Evolutionary conservation across 2,888 invertebrate species (phyloP), one percentile per base, ranked within the genome.

Genomic region (Protophormia terraenovae): DNA sequence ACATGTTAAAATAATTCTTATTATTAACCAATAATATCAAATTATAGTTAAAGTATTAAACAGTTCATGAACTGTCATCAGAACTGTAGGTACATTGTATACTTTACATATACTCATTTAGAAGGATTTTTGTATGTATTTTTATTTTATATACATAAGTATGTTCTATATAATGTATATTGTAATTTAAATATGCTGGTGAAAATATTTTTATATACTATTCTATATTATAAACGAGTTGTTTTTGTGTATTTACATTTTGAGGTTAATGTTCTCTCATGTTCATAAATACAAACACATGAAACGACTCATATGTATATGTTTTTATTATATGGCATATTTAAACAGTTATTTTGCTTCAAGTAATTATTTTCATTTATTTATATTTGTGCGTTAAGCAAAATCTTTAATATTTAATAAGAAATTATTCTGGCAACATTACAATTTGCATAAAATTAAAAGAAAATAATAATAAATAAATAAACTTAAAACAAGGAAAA

Each of bases 231-330:
- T 6, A 0, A 16, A 12, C n/a, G 38, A 22, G 8, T 22, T 75
- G 47, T 12, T 32, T 24, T 19, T 19, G 50, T 27, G 8, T 45
- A 12, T 66, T 35, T 79, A 32, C 71, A 79, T 79, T 71, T 79
- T 72, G 64, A 64, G 71, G 71, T 79, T 79, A 79, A 79, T 71
- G 79, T 79, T 71, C 79, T 79, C 64, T 64, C 38, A 41, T 55
- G 32, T 58, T 58, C 38, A 76, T 45, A 41, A 8, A 41, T 41
- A 3, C 6, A 64, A n/a, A 1, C n/a, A 14, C 45, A 24, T 10
- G 5, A 41, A 41, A 5, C 4, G 14, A 14, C n/a, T 14, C 14
- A 41, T 8, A 47, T 47, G 19, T 19, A 19, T 8, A 7, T 10
- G 8, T 3, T 19, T 45, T 16, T 45, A 6, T 10, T 19, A 19